A percentile compares a stretch with the other conserved stretches of the same genome.
These are phyloP conservation scores for Drosophila helvetica DNA, from an alignment of 2,888 invertebrate species.

Conservation along the genomic window DNA sequence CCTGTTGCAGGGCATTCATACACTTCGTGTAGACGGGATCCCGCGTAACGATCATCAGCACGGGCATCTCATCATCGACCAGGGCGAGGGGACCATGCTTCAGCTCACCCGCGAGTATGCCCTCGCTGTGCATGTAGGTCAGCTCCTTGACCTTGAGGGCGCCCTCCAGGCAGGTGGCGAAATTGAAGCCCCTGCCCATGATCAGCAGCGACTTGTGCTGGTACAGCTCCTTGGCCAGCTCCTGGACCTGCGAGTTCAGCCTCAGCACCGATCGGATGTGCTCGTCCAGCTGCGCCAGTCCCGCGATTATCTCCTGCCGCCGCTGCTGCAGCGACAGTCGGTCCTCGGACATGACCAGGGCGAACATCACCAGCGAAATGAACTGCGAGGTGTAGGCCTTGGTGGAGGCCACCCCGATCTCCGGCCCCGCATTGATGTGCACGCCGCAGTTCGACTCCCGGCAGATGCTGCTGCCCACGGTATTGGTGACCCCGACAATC, in stretches of 20 bases:
- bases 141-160: constrained; percentile 98
- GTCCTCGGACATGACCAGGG: constrained; percentile 98
- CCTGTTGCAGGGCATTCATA: constrained; percentile 98
- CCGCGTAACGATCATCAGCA: constrained; percentile 98
- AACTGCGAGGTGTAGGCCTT: constrained; percentile 99
- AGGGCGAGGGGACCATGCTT: constrained; percentile 99
- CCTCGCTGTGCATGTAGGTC: constrained; percentile 99
- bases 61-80: constrained; percentile 98
- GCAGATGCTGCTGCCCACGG: constrained; percentile 99
- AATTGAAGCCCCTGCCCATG: constrained; percentile 99
- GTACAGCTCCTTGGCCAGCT: constrained; percentile 94
- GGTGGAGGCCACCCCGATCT: constrained; percentile 99
- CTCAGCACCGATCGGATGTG: constrained; percentile 95
- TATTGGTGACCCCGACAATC: constrained; percentile 98
- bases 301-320: constrained; percentile 94
- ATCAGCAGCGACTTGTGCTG: constrained; percentile 97
- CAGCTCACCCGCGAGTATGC: constrained; percentile 99
- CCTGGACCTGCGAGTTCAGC: constrained; percentile 92
- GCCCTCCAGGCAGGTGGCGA: constrained; percentile 98
- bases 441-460: constrained; percentile 99
- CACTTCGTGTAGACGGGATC: constrained; percentile 98
- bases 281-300: constrained; percentile 91
- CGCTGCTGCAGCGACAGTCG: constrained; percentile 95
- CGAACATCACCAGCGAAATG: constrained; percentile 99
- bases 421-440: constrained; percentile 99